Evolutionary conservation across 37 sponge, comb jelly and placozoan genomes (phyloP).

Genomic region (Corticium candelabrum): DNA sequence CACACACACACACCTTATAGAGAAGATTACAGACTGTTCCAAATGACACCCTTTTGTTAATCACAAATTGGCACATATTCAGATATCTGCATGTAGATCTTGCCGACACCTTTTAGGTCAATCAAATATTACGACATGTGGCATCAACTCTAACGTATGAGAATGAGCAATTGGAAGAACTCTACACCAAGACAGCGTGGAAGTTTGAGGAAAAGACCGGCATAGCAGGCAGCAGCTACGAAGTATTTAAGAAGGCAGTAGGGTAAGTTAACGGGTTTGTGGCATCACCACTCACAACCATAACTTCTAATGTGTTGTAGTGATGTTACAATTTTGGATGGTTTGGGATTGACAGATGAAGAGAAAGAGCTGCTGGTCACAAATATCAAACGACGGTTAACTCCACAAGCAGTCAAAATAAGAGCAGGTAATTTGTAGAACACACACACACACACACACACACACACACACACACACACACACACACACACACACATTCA

Average conservation of each 20-base stretch:
- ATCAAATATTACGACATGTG: conserved; percentile 82
- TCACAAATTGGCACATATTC: too few species aligned
- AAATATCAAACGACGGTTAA: conserved; percentile 80
- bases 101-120: conserved; percentile 37
- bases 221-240: conserved; percentile 65
- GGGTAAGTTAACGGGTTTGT: conserved; percentile 25
- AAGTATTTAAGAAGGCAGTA: conserved; percentile 87
- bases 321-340: conserved; percentile 23
- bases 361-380: conserved; percentile 57
- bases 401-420: conserved; percentile 92
- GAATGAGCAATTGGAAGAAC: conserved; percentile 80
- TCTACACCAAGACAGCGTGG: conserved; percentile 93
- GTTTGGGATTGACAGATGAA: conserved; percentile 22
- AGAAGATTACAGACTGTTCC: too few species aligned
- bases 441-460: too few species aligned
- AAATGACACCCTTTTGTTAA: too few species aligned
- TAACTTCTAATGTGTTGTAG: neutral
- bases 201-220: conserved; percentile 67
- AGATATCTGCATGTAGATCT: too few species aligned
- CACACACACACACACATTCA: too few species aligned
- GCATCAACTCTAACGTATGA: conserved; percentile 72
- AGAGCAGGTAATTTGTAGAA: conserved; percentile 55
- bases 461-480: too few species aligned
- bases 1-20: too few species aligned
- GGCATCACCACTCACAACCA: neutral